Percentiles rank a stretch among this genome's conserved stretches.
These are phyloP conservation scores for Agelastica alni DNA, from an alignment of 2,888 invertebrate genomes.

Conservation along the genomic window DNA sequence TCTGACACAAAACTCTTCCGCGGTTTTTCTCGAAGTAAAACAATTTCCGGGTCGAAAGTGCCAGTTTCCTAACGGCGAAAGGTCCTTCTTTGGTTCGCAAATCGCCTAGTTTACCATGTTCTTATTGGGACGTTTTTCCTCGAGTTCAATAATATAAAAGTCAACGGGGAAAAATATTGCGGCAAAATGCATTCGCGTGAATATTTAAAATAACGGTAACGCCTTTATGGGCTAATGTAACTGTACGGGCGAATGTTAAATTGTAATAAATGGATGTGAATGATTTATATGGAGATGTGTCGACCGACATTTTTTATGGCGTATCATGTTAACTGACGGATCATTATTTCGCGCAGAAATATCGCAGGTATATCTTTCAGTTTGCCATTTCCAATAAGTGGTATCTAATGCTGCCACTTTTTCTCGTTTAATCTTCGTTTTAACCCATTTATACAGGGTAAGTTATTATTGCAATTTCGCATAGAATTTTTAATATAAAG, in stretches of 20 bases:
- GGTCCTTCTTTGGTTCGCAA: constrained; percentile 27
- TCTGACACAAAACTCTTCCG: no score
- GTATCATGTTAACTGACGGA: neutral
- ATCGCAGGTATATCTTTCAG: no score
- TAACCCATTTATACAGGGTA: no score
- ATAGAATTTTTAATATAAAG: no score
- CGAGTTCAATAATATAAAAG: constrained; percentile 45
- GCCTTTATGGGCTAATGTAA: constrained; percentile 18
- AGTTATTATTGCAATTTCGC: no score
- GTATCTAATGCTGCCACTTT: no score
- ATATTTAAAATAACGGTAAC: constrained; percentile 39
- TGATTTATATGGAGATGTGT: constrained; percentile 6
- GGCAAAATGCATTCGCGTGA: constrained; percentile 38
- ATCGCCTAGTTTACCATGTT: constrained; percentile 43
- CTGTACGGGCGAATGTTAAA: constrained; percentile 14
- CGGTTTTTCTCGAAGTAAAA: no score
- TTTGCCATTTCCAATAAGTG: no score
- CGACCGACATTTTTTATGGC: constrained; percentile 2
- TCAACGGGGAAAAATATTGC: constrained; percentile 40
- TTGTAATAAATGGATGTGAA: constrained; percentile 9
- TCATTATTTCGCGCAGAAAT: no score
- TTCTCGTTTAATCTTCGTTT: no score
- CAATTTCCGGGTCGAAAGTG: no score
- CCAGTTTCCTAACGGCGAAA: no score
- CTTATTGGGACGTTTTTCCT: constrained; percentile 43